phyloP scores from a whole-genome alignment of 1,140 invertebrate genomes.

The Drosophila santomea region DNA sequence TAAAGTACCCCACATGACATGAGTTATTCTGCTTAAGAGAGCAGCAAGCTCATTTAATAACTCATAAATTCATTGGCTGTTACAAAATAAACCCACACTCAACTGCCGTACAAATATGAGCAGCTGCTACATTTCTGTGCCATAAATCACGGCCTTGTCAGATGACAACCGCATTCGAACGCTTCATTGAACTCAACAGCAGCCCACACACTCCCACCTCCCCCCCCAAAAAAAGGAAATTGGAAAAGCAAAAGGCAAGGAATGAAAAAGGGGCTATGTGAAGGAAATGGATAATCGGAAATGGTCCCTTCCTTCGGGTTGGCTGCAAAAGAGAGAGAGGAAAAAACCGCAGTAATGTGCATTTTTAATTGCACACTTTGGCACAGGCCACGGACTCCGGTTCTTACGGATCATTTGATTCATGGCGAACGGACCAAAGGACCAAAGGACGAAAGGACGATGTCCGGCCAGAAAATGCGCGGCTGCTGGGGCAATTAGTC shows the following conservation, averaged over 20 bases:
- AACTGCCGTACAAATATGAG: conserved; percentile 16
- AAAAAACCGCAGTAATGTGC: conserved; percentile 45
- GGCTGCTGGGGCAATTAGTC: conserved; percentile 58
- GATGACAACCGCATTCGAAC: conserved; percentile 43
- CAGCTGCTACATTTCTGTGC: conserved; percentile 31
- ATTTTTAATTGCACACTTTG: conserved; percentile 62
- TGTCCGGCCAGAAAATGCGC: conserved; percentile 19
- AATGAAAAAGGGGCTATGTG: neutral
- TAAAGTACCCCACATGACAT: conserved; percentile 5
- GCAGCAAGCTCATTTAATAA: conserved; percentile 16
- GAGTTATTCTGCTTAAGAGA: conserved; percentile 18
- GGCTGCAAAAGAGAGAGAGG: too few species aligned
- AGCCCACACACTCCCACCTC: neutral
- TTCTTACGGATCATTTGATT: conserved; percentile 53
- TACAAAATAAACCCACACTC: conserved; percentile 17
- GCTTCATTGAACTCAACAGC: conserved; percentile 38
- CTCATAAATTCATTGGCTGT: conserved; percentile 43
- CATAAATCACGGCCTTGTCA: conserved; percentile 64
- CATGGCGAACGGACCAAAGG: conserved; percentile 16
- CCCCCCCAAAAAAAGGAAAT: neutral
- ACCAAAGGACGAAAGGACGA: neutral
- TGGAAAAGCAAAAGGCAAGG: conserved; percentile 21
- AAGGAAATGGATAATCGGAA: conserved; percentile 35
- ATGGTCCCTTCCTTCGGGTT: neutral
- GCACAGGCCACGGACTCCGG: conserved; percentile 19